A percentile compares a stretch with the other conserved stretches of the same genome.
Evolutionary conservation across 2,888 invertebrate species (phyloP).

Genomic region (Operophtera brumata): DNA sequence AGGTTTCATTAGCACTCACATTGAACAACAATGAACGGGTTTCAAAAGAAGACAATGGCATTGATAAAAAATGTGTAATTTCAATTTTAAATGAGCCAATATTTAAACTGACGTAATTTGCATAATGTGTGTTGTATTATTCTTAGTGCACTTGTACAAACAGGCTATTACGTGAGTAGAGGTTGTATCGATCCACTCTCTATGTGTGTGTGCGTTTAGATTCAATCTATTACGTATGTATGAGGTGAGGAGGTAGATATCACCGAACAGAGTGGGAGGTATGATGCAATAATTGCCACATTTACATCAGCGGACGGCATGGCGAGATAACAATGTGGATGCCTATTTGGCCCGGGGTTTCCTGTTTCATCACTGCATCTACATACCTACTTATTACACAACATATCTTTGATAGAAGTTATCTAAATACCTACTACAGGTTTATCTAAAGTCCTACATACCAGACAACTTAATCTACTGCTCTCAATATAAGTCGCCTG

Average conservation of each 20-base stretch:
- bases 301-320: conserved; percentile 7
- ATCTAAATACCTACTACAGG: no score
- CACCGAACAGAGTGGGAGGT: background rate
- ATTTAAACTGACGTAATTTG: no score
- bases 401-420: background rate
- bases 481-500: background rate
- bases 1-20: background rate
- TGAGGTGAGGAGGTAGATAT: background rate
- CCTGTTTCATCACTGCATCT: conserved; percentile 4
- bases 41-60: no score
- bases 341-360: conserved; percentile 5
- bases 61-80: no score
- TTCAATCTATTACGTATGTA: background rate
- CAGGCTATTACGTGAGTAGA: background rate
- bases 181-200: background rate
- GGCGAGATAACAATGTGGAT: background rate
- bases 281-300: conserved; percentile 13
- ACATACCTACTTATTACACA: background rate
- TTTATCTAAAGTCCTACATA: background rate
- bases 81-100: no score
- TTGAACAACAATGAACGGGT: background rate
- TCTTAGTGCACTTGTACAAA: background rate
- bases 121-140: no score
- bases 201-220: no score
- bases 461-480: background rate